phyloP scores from a whole-genome alignment of 35 echinoderm and acorn worm species.

The Heliocidaris tuberculata region DNA sequence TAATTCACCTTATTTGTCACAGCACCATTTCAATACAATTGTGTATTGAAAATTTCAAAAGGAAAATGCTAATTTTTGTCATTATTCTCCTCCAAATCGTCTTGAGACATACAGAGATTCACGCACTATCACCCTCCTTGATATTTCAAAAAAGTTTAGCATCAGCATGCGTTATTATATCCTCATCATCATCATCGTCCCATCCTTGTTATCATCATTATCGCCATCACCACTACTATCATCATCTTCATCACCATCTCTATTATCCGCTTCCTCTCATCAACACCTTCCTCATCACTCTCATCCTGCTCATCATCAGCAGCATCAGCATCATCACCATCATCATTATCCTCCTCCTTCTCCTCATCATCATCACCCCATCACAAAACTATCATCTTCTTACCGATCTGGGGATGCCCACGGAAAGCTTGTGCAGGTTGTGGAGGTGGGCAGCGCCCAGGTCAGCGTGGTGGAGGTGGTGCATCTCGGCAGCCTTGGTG shows the following conservation, averaged over 20 bases:
- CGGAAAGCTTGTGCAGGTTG: conserved; percentile 45
- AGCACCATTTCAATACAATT: no score
- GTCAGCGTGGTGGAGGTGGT: conserved; percentile 45
- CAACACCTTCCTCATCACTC: not conserved
- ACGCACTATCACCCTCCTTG: no score
- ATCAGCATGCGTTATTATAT: no score
- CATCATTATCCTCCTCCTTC: not conserved
- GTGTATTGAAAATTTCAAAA: no score
- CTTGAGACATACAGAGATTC: no score
- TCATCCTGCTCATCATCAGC: not conserved
- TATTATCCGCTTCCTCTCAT: not conserved
- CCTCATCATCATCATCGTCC: no score
- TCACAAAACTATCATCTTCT: not conserved
- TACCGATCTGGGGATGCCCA: conserved; percentile 46
- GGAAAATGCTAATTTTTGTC: no score
- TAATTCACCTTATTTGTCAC: no score
- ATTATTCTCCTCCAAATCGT: no score
- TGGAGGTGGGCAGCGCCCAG: conserved; percentile 43
- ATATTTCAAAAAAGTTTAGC: no score
- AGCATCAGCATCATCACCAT: not conserved
- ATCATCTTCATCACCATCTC: not conserved
- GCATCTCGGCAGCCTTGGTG: conserved; percentile 55
- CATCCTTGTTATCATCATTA: no score
- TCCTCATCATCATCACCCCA: not conserved
- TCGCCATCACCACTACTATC: not conserved